Evolutionary conservation across 1,140 invertebrate genomes (phyloP).

Genomic region (Propsilocerus akamusi): DNA sequence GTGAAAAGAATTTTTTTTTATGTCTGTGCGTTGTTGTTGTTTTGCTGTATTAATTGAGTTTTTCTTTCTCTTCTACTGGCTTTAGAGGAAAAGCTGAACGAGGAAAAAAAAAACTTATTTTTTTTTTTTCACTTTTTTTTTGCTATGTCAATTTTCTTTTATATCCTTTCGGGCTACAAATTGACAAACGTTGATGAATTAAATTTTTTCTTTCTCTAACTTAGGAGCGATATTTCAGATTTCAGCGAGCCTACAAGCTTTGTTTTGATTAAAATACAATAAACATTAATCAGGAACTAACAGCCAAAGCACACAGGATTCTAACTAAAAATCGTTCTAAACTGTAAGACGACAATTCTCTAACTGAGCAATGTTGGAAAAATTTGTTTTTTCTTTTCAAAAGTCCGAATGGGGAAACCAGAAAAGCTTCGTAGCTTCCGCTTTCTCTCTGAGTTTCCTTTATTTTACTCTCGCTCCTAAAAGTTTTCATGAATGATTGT

Average conservation of each 20-base stretch:
- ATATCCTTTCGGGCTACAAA: neutral
- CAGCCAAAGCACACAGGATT: constrained; percentile 3
- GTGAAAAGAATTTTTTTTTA: neutral
- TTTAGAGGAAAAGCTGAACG: neutral
- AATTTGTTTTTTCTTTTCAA: neutral
- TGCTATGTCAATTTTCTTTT: neutral
- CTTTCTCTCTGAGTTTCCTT: neutral
- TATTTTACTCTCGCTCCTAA: too few relatives aligned
- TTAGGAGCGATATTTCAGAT: too few relatives aligned
- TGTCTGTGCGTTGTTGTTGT: too few relatives aligned
- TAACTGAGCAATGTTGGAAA: neutral
- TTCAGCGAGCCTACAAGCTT: neutral
- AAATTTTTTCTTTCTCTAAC: too few relatives aligned
- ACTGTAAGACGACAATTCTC: constrained; percentile 2
- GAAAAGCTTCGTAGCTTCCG: neutral
- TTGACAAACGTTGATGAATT: too few relatives aligned
- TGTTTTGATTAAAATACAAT: neutral
- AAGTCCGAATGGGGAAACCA: neutral
- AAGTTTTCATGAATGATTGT: neutral
- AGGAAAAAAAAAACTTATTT: neutral
- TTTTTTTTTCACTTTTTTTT: neutral
- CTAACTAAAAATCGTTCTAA: constrained; percentile 3
- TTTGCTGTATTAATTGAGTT: neutral
- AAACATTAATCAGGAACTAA: constrained; percentile 2
- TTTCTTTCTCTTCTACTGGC: neutral